Conservation (phyloP, 1,140 invertebrate genomes). For the Glossosoma conforme region DNA sequence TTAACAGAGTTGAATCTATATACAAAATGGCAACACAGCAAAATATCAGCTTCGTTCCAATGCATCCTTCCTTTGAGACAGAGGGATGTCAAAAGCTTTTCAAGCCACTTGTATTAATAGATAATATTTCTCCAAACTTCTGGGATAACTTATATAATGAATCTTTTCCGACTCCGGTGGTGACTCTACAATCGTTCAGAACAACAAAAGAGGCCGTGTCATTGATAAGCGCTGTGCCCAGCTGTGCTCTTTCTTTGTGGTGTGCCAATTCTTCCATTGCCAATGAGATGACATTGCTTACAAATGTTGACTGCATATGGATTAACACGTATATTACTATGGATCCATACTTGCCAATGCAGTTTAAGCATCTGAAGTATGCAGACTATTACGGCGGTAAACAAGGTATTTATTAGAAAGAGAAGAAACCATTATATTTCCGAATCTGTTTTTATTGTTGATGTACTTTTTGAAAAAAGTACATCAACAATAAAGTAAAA, state of each 20-base stretch:
- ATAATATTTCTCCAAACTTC: conserved; percentile 11
- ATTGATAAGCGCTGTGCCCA: conserved; percentile 53
- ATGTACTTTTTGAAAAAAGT: no score
- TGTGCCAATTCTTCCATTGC: conserved; percentile 53
- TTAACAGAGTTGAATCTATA: conserved; percentile 8
- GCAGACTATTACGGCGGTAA: conserved; percentile 3
- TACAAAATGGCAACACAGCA: neutral
- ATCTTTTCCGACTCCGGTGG: conserved; percentile 36
- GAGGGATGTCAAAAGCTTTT: conserved; percentile 2
- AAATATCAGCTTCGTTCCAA: conserved; percentile 10
- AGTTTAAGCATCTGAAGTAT: neutral
- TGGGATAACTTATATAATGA: conserved; percentile 34
- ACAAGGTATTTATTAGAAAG: no score
- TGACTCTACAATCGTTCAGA: conserved; percentile 52
- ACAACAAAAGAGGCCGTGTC: conserved; percentile 56
- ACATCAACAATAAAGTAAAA: no score
- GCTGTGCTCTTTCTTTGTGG: conserved; percentile 53
- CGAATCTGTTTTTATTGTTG: no score
- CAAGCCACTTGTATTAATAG: conserved; percentile 18
- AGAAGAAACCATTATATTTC: no score
- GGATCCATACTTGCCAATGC: conserved; percentile 37
- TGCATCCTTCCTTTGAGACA: conserved; percentile 5
- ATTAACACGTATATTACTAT: conserved; percentile 54
- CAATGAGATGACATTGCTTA: conserved; percentile 47
- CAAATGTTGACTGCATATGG: conserved; percentile 52